Base-by-base conservation (phyloP, 1,140 invertebrate genomes). In the Epicauta chinensis region DNA sequence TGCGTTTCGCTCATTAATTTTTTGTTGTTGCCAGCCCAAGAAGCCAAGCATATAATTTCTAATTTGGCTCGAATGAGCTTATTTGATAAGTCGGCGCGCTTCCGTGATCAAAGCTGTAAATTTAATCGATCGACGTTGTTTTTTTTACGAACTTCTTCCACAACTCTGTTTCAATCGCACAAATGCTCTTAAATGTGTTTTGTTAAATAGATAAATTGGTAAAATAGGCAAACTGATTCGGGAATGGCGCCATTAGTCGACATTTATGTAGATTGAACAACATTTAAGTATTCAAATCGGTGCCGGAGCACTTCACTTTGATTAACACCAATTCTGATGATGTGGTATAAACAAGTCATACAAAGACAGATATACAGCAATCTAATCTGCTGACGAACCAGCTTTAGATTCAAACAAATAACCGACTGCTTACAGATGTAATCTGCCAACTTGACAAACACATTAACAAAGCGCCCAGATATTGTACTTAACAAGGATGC, bases 201-300 rank as follows among this genome's bases (percentile, higher is more conserved):
- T 10, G 41, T 29, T 13, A 16, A 32, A 44, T 44, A 44, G 35
- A 44, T 32, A 49, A 46, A 42, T 46, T 41, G 35, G 53, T n/a
- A 50, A 44, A 52, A 41, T 52, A 41, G 41, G 31, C 41, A 23
- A 23, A 23, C 23, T 23, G 23, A 23, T 23, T 23, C 7, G 30
- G 39, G 16, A 23, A 41, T 14, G 32, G 40, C 12, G 53, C 53
- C 44, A 51, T 55, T 55, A 55, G 40, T 43, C 46, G 40, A 29
- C 46, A 51, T 46, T 55, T 55, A 55, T 55, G 53, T 46, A 55
- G 46, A 55, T 55, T 23, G 46, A 17, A 29, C 53, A 15, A 39
- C 44, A 55, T 55, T 42, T 5, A 23, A 55, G 53, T 55, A 55
- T 55, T 55, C 46, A 55, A 40, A 55, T 55, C 46, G 53, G 45